Base-by-base conservation (phyloP, 2,888 invertebrate genomes). In the Deilephila elpenor region DNA sequence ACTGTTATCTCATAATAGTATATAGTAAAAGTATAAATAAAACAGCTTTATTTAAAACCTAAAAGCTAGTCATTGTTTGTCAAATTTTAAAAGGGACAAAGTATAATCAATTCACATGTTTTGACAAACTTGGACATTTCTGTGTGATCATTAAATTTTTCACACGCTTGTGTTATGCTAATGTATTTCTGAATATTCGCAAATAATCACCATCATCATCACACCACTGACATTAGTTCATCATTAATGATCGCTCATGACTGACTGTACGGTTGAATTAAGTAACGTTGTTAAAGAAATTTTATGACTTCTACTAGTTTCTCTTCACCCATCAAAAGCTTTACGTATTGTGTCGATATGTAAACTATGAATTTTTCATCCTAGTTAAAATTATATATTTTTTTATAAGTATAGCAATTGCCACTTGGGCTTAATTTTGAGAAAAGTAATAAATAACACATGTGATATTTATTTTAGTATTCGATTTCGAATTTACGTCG, bases 101-200 rank as follows among this genome's bases (percentile, higher is more conserved):
- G 25, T 14, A 67, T 17, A 59, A 37, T 29, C 20, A 25, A 32
- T 64, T 56, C 1, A 71, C 29, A 72, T 20, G 5, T 53, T 72
- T 64, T 72, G 59, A 59, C 64, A 64, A 59, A 29, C 72, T 56
- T 17, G 51, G 64, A 59, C 72, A 37, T 17, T 56, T 70, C 60
- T 70, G 64, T 75, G 74, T 79, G 76, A 77, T 59, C 75, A 78
- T 76, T 75, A 74, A 73, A 74, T 75, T 71, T 62, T 67, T 56
- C 73, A 73, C 79, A 81, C 80, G 82, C 82, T 82, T 82, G 74
- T 78, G 75, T 80, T 80, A 79, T 81, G 82, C 81, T 81, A 79
- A 79, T 79, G 75, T 77, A 44, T 62, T 72, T 72, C 56, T 59
- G 67, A 25, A 44, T 72, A 64, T 67, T 44, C 37, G 59, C 64